phyloP scores from a whole-genome alignment of 2,888 invertebrate species.

The Apodemia mormo region DNA sequence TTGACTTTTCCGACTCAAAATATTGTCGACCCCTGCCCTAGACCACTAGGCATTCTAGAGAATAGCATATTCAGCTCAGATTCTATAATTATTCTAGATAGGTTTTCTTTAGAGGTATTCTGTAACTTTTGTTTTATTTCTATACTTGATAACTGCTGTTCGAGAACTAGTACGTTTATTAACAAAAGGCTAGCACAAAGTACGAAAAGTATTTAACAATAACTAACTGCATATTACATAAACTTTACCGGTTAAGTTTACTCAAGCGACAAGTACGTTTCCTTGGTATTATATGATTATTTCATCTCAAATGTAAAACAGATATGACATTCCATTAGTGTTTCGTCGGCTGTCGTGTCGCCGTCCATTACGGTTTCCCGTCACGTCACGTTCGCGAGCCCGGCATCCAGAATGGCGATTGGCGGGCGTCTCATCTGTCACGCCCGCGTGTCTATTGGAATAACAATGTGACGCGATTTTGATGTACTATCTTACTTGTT shows the following conservation, averaged over 20 bases:
- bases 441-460: background rate
- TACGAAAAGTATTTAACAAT: too few relatives aligned
- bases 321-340: slow-evolving; percentile 12
- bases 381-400: background rate
- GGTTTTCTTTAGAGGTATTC: too few relatives aligned
- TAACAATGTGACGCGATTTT: slow-evolving; percentile 1
- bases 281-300: background rate
- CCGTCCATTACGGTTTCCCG: slow-evolving; percentile 9
- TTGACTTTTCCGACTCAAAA: too few relatives aligned
- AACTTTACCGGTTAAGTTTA: background rate
- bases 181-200: too few relatives aligned
- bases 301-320: slow-evolving; percentile 2
- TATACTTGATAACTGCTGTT: too few relatives aligned
- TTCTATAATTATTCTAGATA: too few relatives aligned
- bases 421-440: slow-evolving; percentile 7
- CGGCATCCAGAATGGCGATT: background rate
- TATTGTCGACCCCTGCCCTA: too few relatives aligned
- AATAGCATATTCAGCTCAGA: too few relatives aligned
- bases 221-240: too few relatives aligned
- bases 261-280: background rate
- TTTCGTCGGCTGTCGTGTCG: background rate
- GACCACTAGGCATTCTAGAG: too few relatives aligned
- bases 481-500: background rate
- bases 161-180: too few relatives aligned
- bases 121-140: too few relatives aligned